Conservation (phyloP, 2,888 invertebrate genomes). For the Orthonevra nobilis region DNA sequence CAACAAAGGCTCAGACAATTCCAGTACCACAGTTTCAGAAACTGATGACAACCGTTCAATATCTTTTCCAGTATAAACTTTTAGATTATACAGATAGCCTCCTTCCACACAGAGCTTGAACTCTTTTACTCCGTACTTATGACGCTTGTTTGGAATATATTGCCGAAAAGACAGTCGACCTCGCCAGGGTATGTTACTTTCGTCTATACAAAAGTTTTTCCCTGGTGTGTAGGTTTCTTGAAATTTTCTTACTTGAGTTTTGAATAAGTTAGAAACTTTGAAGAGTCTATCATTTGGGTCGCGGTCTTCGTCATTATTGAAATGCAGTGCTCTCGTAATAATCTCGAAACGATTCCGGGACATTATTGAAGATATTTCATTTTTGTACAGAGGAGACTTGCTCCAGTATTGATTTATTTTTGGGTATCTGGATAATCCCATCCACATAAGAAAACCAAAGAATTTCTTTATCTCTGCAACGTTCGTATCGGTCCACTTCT, state of each 20-base stretch:
- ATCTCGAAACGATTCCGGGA: conserved; percentile 8
- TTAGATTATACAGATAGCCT: neutral
- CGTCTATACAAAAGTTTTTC: conserved; percentile 12
- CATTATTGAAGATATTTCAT: conserved; percentile 7
- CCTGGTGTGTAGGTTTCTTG: conserved; percentile 10
- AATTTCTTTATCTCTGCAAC: conserved; percentile 8
- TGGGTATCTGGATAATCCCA: conserved; percentile 6
- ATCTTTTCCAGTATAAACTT: conserved; percentile 9
- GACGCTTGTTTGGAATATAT: no score
- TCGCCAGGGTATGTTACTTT: conserved; percentile 11
- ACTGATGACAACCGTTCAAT: conserved; percentile 4
- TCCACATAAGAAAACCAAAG: no score
- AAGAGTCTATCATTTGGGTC: conserved; percentile 5
- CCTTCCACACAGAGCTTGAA: conserved; percentile 8
- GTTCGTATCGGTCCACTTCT: conserved; percentile 14
- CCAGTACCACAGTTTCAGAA: conserved; percentile 4
- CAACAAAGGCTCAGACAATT: conserved; percentile 15
- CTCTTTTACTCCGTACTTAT: conserved; percentile 4
- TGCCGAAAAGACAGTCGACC: conserved; percentile 11
- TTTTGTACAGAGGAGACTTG: conserved; percentile 5
- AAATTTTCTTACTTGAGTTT: conserved; percentile 1
- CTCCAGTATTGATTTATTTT: conserved; percentile 11
- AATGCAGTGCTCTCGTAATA: conserved; percentile 10
- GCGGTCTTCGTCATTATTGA: conserved; percentile 7
- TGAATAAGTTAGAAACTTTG: conserved; percentile 2